phyloP scores from a whole-genome alignment of 2,113 vertebrate species.

The Spizaetus ornatus region DNA sequence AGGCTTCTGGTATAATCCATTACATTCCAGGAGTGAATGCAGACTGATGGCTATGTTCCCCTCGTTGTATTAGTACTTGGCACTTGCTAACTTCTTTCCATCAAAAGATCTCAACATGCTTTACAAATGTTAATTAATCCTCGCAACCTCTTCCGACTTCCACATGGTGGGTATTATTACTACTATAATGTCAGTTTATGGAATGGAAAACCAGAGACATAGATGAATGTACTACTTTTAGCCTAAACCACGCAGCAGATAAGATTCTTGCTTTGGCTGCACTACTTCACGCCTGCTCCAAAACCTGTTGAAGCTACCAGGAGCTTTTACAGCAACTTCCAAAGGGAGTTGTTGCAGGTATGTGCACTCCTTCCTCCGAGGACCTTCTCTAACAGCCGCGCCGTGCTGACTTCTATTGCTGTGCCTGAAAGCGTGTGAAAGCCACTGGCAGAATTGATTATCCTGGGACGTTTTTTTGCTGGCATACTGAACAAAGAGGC shows the following conservation, averaged over 20 bases:
- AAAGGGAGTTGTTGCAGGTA: neutral
- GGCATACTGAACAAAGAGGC: neutral
- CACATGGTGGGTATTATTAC: neutral
- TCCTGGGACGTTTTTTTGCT: neutral
- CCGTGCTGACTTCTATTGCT: neutral
- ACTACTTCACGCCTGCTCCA: neutral
- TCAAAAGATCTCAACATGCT: neutral
- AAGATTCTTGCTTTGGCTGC: neutral
- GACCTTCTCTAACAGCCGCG: neutral
- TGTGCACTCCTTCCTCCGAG: neutral
- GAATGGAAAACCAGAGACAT: neutral
- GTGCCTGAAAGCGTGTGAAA: neutral
- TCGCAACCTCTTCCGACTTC: neutral
- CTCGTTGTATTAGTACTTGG: neutral
- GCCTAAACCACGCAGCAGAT: neutral
- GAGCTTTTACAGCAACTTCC: neutral
- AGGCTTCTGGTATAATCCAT: neutral
- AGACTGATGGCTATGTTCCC: neutral
- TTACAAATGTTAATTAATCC: neutral
- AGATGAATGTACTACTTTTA: neutral
- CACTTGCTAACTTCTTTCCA: neutral
- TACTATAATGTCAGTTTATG: neutral
- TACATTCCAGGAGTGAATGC: neutral
- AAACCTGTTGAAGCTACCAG: neutral
- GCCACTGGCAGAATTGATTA: slow-evolving; percentile 19